A percentile compares a stretch with the other conserved stretches of the same genome.
Conservation (phyloP, 1,140 invertebrate genomes). For the Leguminivora glycinivorella region DNA sequence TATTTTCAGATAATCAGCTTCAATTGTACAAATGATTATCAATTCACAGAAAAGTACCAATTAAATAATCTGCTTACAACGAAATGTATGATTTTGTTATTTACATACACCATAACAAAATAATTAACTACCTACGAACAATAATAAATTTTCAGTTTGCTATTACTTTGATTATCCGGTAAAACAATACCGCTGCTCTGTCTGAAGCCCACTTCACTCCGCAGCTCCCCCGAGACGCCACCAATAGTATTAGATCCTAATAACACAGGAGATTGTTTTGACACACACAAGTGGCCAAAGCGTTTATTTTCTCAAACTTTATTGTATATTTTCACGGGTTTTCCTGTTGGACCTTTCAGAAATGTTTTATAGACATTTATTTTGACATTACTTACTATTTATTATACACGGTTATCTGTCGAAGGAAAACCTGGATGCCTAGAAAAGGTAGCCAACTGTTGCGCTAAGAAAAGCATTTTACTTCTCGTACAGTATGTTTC, state of each 20-base stretch:
- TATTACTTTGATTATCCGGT: no score
- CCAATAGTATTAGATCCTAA: slow-evolving; percentile 54
- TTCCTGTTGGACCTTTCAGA: slow-evolving; percentile 17
- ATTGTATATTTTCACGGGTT: slow-evolving; percentile 8
- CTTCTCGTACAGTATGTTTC: no score
- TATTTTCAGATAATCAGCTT: no score
- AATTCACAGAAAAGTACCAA: no score
- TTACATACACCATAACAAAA: no score
- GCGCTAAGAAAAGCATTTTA: no score
- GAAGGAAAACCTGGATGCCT: no score
- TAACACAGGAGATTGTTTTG: slow-evolving; percentile 61
- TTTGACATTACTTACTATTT: background rate
- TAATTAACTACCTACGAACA: background rate
- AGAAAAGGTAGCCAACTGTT: no score
- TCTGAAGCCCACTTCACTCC: slow-evolving; percentile 64
- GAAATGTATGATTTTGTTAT: no score
- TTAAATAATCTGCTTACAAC: no score
- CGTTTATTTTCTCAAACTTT: slow-evolving; percentile 28
- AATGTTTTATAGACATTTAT: background rate
- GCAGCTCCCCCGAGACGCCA: slow-evolving; percentile 59
- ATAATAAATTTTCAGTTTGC: background rate
- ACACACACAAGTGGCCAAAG: slow-evolving; percentile 40
- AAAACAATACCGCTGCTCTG: background rate
- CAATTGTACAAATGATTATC: no score
- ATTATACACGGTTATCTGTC: background rate